Evolutionary conservation across 2,888 invertebrate species (phyloP).

Genomic region (Silvanus unidentatus): DNA sequence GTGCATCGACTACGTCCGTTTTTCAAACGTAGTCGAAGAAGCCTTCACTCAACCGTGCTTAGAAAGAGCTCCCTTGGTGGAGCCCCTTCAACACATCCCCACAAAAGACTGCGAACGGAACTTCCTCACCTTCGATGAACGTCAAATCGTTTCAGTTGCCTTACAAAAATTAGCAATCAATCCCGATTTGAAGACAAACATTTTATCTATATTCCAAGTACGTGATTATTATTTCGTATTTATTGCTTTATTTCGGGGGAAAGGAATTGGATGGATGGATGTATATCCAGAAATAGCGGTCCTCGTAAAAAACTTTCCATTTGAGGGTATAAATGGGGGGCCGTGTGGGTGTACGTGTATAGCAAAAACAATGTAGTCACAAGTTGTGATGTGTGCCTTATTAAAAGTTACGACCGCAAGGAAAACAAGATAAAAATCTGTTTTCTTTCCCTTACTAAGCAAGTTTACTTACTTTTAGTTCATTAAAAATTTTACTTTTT

Average conservation of each 20-base stretch:
- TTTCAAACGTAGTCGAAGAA: slow-evolving; percentile 63
- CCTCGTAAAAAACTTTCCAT: slow-evolving; percentile 18
- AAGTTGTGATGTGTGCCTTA: slow-evolving; percentile 21
- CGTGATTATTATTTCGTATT: slow-evolving; percentile 8
- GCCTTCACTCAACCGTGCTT: slow-evolving; percentile 60
- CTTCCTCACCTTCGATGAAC: slow-evolving; percentile 71
- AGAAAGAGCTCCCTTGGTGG: slow-evolving; percentile 61
- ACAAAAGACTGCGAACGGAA: slow-evolving; percentile 56
- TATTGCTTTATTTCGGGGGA: neutral
- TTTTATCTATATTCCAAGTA: slow-evolving; percentile 63
- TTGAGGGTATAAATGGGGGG: slow-evolving; percentile 14
- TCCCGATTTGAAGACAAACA: slow-evolving; percentile 62
- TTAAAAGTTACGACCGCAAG: slow-evolving; percentile 31
- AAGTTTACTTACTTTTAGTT: neutral
- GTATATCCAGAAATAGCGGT: neutral
- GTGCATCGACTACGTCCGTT: slow-evolving; percentile 61
- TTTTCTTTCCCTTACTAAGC: no score
- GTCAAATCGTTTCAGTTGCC: slow-evolving; percentile 57
- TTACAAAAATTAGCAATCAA: slow-evolving; percentile 62
- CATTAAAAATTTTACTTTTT: neutral
- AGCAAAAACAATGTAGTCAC: slow-evolving; percentile 21
- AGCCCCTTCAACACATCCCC: slow-evolving; percentile 66
- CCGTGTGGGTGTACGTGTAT: slow-evolving; percentile 24
- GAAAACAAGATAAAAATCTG: slow-evolving; percentile 26
- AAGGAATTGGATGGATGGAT: neutral